Conservation (phyloP, 2,888 invertebrate genomes). For the Coecobrya sp. region DNA sequence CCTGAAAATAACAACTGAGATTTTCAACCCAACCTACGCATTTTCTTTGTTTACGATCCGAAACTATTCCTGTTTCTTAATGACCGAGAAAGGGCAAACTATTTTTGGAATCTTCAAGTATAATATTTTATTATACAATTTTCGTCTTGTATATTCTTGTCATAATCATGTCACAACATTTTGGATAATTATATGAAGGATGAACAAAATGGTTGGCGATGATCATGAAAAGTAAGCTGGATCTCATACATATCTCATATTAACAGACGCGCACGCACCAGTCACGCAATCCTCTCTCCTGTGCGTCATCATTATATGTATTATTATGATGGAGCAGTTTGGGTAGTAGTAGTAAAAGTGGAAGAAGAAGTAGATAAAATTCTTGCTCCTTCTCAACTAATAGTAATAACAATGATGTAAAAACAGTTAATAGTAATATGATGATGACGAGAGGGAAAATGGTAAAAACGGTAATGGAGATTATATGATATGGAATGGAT, state of each 20-base stretch:
- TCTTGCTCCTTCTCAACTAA: slow-evolving; percentile 16
- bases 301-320: slow-evolving; percentile 43
- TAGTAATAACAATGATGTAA: slow-evolving; percentile 64
- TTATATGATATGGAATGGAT: slow-evolving; percentile 53
- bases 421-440: slow-evolving; percentile 62
- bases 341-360: slow-evolving; percentile 33
- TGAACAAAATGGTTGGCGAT: neutral
- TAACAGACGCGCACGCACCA: neutral
- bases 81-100: neutral
- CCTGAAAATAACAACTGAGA: neutral
- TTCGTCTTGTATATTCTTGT: slow-evolving; percentile 46
- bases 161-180: slow-evolving; percentile 78
- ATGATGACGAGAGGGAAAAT: slow-evolving; percentile 43
- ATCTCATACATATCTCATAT: neutral
- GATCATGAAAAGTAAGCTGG: neutral
- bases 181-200: slow-evolving; percentile 59
- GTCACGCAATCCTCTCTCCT: slow-evolving; percentile 3
- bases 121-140: neutral
- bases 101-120: neutral
- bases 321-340: slow-evolving; percentile 46
- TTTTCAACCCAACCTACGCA: slow-evolving; percentile 35
- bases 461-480: slow-evolving; percentile 63
- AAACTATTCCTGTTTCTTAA: neutral
- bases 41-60: neutral
- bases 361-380: slow-evolving; percentile 44